Percentiles rank a stretch among this genome's conserved stretches.
Evolutionary conservation across 2,797 vertebrate species (phyloP).

Genomic region (Acanthiza pusilla): DNA sequence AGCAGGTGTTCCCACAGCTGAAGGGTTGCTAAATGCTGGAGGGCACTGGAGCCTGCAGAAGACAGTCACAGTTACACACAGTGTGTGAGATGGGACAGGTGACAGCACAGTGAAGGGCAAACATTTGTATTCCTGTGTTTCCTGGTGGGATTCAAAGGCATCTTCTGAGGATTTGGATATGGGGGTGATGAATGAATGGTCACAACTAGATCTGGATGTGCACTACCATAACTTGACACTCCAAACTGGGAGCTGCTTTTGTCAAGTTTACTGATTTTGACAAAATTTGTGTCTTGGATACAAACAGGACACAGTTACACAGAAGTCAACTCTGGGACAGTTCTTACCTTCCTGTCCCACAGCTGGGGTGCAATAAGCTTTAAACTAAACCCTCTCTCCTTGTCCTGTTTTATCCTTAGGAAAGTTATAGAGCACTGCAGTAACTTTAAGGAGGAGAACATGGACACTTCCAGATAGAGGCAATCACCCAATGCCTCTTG

Average conservation of each 20-base stretch:
- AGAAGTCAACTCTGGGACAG: background rate
- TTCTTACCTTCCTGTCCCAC: background rate
- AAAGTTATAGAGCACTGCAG: constrained; percentile 95
- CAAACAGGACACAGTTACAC: background rate
- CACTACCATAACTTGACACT: background rate
- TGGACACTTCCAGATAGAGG: constrained; percentile 93
- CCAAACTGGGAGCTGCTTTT: background rate
- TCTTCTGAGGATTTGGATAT: background rate
- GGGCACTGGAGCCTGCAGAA: background rate
- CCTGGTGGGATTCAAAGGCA: background rate
- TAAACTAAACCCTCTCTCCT: constrained; percentile 21
- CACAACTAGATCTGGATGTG: background rate
- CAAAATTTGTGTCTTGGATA: background rate
- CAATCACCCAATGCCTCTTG: background rate
- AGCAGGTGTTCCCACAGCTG: background rate
- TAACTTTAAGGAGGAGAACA: constrained; percentile 94
- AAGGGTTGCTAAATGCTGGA: background rate
- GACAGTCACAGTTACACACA: background rate
- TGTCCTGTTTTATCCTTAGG: constrained; percentile 72
- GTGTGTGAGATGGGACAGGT: background rate
- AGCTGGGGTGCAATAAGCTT: background rate
- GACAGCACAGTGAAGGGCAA: background rate
- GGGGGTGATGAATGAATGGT: background rate
- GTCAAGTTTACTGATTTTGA: background rate
- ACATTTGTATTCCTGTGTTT: background rate